These are phyloP conservation scores for Puffinus mauretanicus DNA, from an alignment of 2,113 vertebrate genomes.

Conservation along the genomic window DNA sequence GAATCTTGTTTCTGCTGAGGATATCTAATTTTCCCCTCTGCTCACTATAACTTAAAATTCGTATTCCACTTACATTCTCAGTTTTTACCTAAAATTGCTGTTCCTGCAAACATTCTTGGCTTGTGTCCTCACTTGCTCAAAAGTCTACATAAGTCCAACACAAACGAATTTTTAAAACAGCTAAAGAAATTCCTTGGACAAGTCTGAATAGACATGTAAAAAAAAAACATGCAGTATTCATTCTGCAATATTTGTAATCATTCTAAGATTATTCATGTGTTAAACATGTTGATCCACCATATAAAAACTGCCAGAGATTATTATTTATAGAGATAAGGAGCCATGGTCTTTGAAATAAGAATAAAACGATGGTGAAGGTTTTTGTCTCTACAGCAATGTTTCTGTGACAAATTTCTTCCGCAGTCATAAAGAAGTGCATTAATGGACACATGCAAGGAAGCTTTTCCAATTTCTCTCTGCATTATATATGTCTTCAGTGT, in stretches of 20 bases:
- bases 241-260: neutral
- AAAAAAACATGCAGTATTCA: neutral
- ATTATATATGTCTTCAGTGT: slow-evolving; percentile 24
- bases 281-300: neutral
- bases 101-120: neutral
- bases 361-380: neutral
- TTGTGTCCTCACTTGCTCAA: neutral
- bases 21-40: neutral
- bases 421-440: slow-evolving; percentile 26
- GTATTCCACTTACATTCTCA: neutral
- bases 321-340: neutral
- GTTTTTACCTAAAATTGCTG: neutral
- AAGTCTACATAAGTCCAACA: neutral
- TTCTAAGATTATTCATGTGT: neutral
- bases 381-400: neutral
- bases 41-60: neutral
- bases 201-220: neutral
- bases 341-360: neutral
- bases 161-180: neutral
- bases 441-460: neutral
- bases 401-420: slow-evolving; percentile 1
- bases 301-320: neutral
- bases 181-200: neutral
- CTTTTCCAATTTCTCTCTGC: slow-evolving; percentile 7
- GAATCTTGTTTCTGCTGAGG: neutral